Evolutionary conservation across 2,113 vertebrate species (phyloP), one percentile per base, ranked within the genome.

Genomic region (Tor tambroides): DNA sequence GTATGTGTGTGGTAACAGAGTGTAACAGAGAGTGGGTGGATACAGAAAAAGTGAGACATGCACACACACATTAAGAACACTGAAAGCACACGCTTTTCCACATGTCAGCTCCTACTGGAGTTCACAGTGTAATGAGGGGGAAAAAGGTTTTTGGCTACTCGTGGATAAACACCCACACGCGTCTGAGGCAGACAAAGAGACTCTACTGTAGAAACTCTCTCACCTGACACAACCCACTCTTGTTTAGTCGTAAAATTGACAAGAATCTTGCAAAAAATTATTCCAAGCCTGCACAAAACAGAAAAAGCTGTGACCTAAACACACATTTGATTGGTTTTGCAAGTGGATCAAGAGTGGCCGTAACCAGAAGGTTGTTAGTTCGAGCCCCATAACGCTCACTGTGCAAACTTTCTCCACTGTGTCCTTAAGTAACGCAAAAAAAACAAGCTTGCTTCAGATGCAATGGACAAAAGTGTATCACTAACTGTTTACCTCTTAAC

Each of bases 51-150:
- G 28, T 19, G 32, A 76, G 35, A 79, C 49, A 86, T 74, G 79
- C 56, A 76, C 51, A 83, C 59, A 80, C 69, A 71, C 69, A 67
- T 35, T 71, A n/a, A 85, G 49, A 67, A 80, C 49, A 54, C 71
- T 85, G 85, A 89, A 86, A 88, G 87, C 81, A 87, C 80, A 80
- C 54, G 80, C 89, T 91, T 95, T 93, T 93, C 91, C 91, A 93
- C 92, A 91, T 93, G 92, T 90, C 91, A 91, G 86, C 87, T 85
- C 86, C 90, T 89, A 90, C 85, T 89, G 85, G 49, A 93, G 92
- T 92, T 91, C 90, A 92, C 88, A 87, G 90, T 89, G 91, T 95
- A 94, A 94, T 94, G 91, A 92, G 92, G 93, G 89, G 89, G 88
- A 93, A 92, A 90, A 92, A 91, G 92, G 88, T 94, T 93, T 88